A percentile compares a stretch with the other conserved stretches of the same genome.
These are phyloP conservation scores for Pterocles burchelli DNA, from an alignment of 2,113 vertebrate species.

Conservation along the genomic window DNA sequence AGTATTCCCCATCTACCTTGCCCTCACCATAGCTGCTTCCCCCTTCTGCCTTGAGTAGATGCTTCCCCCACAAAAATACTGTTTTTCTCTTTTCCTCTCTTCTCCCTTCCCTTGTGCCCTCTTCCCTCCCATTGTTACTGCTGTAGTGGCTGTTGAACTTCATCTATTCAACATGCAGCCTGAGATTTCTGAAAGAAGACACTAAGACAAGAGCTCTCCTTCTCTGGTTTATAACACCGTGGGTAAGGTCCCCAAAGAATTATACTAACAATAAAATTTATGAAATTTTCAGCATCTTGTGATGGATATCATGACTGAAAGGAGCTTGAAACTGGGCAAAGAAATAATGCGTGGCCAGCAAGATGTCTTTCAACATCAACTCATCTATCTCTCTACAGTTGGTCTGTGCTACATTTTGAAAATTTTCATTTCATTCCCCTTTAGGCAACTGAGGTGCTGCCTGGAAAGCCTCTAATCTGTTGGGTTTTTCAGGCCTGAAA, in stretches of 20 bases:
- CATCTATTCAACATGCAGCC: background rate
- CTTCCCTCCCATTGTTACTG: background rate
- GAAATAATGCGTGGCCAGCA: background rate
- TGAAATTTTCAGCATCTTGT: background rate
- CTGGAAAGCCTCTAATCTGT: background rate
- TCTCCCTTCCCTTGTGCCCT: background rate
- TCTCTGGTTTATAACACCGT: background rate
- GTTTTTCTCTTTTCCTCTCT: background rate
- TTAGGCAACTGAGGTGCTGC: background rate
- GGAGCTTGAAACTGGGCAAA: background rate
- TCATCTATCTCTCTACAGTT: background rate
- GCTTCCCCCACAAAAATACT: background rate
- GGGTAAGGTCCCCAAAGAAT: background rate
- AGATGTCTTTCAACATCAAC: background rate
- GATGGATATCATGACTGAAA: background rate
- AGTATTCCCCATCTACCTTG: slow-evolving; percentile 7
- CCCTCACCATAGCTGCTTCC: background rate
- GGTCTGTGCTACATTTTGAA: background rate
- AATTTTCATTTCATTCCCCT: background rate
- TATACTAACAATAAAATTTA: background rate
- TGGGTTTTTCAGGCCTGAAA: background rate
- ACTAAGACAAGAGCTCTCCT: background rate
- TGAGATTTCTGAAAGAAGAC: background rate
- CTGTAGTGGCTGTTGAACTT: background rate
- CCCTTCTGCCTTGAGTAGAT: background rate